Conservation (phyloP, 2,113 vertebrate genomes). For the Lota lota region DNA sequence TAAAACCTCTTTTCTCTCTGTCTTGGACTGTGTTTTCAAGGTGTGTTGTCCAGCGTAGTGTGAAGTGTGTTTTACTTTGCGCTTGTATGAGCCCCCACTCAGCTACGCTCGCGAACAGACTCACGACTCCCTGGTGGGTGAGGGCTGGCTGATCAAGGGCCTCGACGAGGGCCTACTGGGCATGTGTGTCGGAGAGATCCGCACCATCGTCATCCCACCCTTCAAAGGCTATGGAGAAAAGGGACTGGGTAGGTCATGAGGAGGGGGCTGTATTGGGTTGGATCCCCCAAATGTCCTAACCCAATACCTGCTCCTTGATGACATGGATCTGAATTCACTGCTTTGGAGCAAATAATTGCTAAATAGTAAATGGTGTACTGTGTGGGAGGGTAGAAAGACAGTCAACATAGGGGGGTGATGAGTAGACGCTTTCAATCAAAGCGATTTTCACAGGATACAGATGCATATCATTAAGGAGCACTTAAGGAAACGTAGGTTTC, state of each 20-base stretch:
- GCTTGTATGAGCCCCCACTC: slow-evolving; percentile 54
- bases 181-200: slow-evolving; percentile 94
- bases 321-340: too few relatives aligned
- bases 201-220: slow-evolving; percentile 87
- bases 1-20: slow-evolving; percentile 21
- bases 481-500: too few relatives aligned
- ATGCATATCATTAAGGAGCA: too few relatives aligned
- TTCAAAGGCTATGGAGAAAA: slow-evolving; percentile 94
- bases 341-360: too few relatives aligned
- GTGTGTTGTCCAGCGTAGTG: slow-evolving; percentile 52
- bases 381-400: too few relatives aligned
- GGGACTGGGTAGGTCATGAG: slow-evolving; percentile 79
- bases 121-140: slow-evolving; percentile 87
- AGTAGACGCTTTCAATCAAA: too few relatives aligned
- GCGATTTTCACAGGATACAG: too few relatives aligned
- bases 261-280: not conserved
- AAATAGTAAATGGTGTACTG: too few relatives aligned
- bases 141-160: slow-evolving; percentile 90
- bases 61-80: slow-evolving; percentile 62
- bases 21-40: slow-evolving; percentile 16
- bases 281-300: not conserved
- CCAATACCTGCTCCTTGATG: too few relatives aligned
- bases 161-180: slow-evolving; percentile 93
- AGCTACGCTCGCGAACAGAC: slow-evolving; percentile 85
- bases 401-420: too few relatives aligned